phyloP scores from a whole-genome alignment of 2,888 invertebrate genomes.

The Lasioglossum villosulum region DNA sequence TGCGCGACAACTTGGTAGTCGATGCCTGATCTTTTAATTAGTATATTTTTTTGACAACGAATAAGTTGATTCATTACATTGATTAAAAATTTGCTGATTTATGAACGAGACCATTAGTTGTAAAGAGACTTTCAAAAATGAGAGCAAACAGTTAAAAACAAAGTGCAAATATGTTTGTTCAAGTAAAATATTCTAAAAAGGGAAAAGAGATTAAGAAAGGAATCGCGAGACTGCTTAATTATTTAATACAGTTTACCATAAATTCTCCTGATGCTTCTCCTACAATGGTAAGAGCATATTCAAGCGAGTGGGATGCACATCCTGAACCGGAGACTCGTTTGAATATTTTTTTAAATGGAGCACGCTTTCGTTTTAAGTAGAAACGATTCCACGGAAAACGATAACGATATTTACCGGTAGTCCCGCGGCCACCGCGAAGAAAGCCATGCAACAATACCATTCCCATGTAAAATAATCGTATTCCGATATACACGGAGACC shows the following conservation, averaged over 20 bases:
- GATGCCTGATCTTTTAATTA: too few relatives aligned
- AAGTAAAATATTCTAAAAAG: not conserved
- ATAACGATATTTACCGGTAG: conserved; percentile 22
- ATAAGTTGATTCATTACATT: too few relatives aligned
- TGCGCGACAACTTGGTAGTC: too few relatives aligned
- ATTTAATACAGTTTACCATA: not conserved
- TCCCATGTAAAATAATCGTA: conserved; percentile 53
- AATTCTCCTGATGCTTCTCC: not conserved
- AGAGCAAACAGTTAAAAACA: not conserved
- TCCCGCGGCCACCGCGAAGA: conserved; percentile 8
- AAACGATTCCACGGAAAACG: conserved; percentile 17
- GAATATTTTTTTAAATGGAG: not conserved
- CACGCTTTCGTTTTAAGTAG: not conserved
- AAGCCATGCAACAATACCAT: conserved; percentile 43
- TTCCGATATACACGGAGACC: conserved; percentile 35
- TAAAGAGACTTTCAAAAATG: too few relatives aligned
- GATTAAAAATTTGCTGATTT: too few relatives aligned
- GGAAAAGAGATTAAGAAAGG: not conserved
- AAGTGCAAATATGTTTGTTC: not conserved
- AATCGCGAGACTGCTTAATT: not conserved
- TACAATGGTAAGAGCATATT: not conserved
- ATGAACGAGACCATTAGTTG: too few relatives aligned
- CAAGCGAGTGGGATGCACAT: not conserved
- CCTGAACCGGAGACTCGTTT: not conserved
- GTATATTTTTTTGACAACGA: too few relatives aligned